phyloP scores from a whole-genome alignment of 1,140 invertebrate genomes.

The Fopius arisanus region DNA sequence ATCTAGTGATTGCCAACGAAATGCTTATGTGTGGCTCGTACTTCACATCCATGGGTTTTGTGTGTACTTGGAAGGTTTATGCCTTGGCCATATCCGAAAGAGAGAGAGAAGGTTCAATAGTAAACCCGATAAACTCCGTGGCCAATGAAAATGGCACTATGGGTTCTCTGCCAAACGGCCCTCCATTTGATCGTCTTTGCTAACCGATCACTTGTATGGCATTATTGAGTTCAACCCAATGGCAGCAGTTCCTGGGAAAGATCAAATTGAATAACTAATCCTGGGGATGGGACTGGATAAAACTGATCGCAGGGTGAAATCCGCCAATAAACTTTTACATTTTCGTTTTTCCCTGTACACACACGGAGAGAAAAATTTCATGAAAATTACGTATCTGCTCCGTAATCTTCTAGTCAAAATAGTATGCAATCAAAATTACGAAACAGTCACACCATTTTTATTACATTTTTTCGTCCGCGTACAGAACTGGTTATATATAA shows the following conservation, averaged over 20 bases:
- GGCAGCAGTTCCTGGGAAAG: neutral
- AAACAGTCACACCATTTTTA: too few relatives aligned
- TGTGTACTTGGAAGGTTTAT: neutral
- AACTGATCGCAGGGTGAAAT: too few relatives aligned
- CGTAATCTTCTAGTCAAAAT: too few relatives aligned
- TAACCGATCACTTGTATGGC: slow-evolving; percentile 1
- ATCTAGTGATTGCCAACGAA: neutral
- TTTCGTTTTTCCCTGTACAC: too few relatives aligned
- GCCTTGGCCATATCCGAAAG: neutral
- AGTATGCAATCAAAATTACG: too few relatives aligned
- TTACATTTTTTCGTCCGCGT: too few relatives aligned
- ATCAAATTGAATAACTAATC: neutral
- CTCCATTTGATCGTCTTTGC: neutral
- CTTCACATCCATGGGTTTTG: neutral
- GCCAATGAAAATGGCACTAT: neutral
- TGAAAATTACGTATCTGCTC: too few relatives aligned
- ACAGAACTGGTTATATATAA: too few relatives aligned
- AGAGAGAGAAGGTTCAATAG: neutral
- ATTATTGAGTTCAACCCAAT: slow-evolving; percentile 1
- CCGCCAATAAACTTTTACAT: too few relatives aligned
- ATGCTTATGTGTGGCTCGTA: neutral
- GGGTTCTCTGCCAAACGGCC: neutral
- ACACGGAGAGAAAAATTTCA: too few relatives aligned
- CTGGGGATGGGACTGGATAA: too few relatives aligned
- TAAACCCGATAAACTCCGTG: neutral